phyloP scores from a whole-genome alignment of 2,797 vertebrate genomes.

The Chrysocyon brachyurus region DNA sequence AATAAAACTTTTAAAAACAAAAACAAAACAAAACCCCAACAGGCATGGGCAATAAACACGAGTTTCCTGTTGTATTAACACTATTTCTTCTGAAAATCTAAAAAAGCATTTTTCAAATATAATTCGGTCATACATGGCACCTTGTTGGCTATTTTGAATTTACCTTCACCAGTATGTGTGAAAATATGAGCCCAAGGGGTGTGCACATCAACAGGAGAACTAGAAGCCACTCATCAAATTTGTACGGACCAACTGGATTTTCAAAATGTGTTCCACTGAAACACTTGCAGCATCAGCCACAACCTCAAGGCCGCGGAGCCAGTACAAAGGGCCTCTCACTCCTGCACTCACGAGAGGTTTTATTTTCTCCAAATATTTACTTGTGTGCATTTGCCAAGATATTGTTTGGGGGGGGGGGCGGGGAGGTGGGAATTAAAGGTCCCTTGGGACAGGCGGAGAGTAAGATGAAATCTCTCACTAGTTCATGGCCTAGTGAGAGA shows the following conservation, averaged over 20 bases:
- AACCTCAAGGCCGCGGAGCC: background rate
- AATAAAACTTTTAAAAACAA: no score
- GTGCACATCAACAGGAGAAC: background rate
- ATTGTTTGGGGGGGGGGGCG: background rate
- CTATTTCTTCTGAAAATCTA: background rate
- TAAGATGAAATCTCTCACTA: background rate
- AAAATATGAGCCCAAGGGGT: background rate
- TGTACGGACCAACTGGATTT: background rate
- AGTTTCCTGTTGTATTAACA: background rate
- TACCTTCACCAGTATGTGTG: background rate
- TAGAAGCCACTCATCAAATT: background rate
- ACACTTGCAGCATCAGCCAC: background rate
- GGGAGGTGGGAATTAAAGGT: background rate
- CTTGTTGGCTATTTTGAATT: background rate
- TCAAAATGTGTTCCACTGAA: background rate
- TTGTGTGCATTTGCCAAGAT: slow-evolving; percentile 51
- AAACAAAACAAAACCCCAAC: background rate
- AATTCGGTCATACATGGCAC: background rate
- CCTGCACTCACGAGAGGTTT: background rate
- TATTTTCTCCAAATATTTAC: slow-evolving; percentile 56
- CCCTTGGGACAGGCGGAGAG: slow-evolving; percentile 13
- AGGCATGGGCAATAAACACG: background rate
- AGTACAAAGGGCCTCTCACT: background rate
- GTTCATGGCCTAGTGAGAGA: no score
- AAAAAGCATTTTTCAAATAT: background rate